Conservation (phyloP, 2,113 vertebrate species). For the Pterocles burchelli region DNA sequence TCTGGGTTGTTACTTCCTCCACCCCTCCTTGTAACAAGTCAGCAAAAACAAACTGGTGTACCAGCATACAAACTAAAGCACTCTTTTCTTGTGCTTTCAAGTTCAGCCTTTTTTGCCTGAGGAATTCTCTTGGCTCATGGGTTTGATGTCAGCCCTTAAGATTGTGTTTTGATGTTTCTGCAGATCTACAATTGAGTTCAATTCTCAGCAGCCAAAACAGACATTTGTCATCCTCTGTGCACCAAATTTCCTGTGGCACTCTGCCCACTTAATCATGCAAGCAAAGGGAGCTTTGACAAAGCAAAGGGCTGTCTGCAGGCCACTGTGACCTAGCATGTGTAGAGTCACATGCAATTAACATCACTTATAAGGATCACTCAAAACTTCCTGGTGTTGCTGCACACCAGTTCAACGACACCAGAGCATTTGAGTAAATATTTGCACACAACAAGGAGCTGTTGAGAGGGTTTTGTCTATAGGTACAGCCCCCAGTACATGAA, state of each 20-base stretch:
- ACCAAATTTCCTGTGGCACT: conserved; percentile 68
- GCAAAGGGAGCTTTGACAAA: conserved; percentile 63
- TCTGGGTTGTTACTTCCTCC: not conserved
- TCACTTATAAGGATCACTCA: conserved; percentile 88
- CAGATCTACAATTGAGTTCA: conserved; percentile 85
- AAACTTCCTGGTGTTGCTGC: conserved; percentile 72
- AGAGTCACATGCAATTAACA: conserved; percentile 89
- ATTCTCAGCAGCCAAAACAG: conserved; percentile 90
- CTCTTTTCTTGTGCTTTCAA: conserved; percentile 31
- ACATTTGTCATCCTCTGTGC: conserved; percentile 88
- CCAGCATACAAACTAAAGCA: not conserved
- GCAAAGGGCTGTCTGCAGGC: conserved; percentile 59
- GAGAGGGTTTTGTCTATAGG: conserved; percentile 82
- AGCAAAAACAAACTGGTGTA: conserved; percentile 33
- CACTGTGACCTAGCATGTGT: conserved; percentile 75
- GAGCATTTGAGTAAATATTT: conserved; percentile 90
- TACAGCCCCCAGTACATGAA: conserved; percentile 85
- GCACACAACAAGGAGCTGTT: conserved; percentile 86
- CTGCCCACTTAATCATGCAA: conserved; percentile 79
- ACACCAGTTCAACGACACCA: conserved; percentile 66
- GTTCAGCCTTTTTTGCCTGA: conserved; percentile 46
- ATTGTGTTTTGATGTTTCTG: conserved; percentile 96
- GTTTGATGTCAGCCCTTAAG: conserved; percentile 86
- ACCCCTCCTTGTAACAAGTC: not conserved
- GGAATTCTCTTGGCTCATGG: conserved; percentile 79